A percentile compares a stretch with the other conserved stretches of the same genome.
phyloP scores from a whole-genome alignment of 2,888 invertebrate species.

The Melanargia galathea region DNA sequence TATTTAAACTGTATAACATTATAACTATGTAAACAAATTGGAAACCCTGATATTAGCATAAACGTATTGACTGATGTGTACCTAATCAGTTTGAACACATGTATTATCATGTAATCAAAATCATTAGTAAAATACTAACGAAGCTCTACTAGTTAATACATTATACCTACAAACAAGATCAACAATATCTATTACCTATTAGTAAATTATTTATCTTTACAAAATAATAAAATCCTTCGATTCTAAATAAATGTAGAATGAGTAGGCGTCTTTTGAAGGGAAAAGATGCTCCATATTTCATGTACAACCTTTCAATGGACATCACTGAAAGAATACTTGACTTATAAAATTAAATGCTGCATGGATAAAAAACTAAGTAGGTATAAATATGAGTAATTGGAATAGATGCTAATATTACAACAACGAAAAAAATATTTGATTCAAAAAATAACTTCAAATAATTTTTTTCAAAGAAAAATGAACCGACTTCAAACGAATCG shows the following conservation, averaged over 20 bases:
- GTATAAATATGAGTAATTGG: no score
- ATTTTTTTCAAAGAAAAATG: no score
- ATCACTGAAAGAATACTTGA: neutral
- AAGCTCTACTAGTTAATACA: neutral
- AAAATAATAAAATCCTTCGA: neutral
- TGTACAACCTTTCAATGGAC: neutral
- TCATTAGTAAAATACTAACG: constrained; percentile 29
- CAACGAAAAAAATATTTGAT: no score
- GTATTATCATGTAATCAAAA: constrained; percentile 31
- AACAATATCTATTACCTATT: neutral
- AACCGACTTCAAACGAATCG: no score
- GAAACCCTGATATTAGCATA: constrained; percentile 61
- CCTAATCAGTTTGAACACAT: constrained; percentile 51
- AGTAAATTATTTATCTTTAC: neutral
- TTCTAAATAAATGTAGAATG: neutral
- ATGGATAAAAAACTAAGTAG: no score
- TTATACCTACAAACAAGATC: neutral
- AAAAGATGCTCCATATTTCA: neutral
- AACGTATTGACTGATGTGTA: constrained; percentile 51
- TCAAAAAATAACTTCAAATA: no score
- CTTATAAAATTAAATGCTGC: neutral
- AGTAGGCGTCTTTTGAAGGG: neutral
- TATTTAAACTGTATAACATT: neutral
- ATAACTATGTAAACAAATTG: constrained; percentile 50
- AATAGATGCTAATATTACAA: no score